Evolutionary conservation across 1,140 invertebrate genomes (phyloP).

Genomic region (Lepidurus arcticus): DNA sequence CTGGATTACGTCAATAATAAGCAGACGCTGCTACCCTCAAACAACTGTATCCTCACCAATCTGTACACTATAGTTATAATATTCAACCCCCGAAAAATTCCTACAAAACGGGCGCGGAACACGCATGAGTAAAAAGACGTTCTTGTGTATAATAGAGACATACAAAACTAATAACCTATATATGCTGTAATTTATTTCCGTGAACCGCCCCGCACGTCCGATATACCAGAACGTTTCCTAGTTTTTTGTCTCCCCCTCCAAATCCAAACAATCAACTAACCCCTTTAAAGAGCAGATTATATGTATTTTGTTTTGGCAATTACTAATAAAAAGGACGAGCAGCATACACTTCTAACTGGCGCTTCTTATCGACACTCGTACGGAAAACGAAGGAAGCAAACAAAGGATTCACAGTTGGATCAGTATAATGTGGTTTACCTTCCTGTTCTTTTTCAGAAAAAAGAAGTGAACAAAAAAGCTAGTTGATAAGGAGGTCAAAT

Average conservation of each 20-base stretch:
- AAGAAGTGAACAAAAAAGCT: too few relatives aligned
- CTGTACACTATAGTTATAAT: not conserved
- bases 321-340: too few relatives aligned
- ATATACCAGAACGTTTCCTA: not conserved
- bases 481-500: not conserved
- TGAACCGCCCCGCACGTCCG: not conserved
- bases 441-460: too few relatives aligned
- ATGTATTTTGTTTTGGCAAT: too few relatives aligned
- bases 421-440: too few relatives aligned
- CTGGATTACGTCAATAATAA: not conserved
- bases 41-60: not conserved
- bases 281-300: too few relatives aligned
- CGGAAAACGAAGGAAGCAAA: too few relatives aligned
- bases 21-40: not conserved
- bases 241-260: too few relatives aligned
- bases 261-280: too few relatives aligned
- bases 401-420: too few relatives aligned
- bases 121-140: conserved; percentile 10
- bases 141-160: conserved; percentile 15
- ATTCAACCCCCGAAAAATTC: not conserved
- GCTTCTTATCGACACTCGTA: too few relatives aligned
- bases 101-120: conserved; percentile 1
- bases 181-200: not conserved
- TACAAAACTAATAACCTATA: conserved; percentile 2
- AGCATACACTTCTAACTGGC: too few relatives aligned